Evolutionary conservation across 2,797 vertebrate genomes (phyloP).

Genomic region (Octomys mimax): DNA sequence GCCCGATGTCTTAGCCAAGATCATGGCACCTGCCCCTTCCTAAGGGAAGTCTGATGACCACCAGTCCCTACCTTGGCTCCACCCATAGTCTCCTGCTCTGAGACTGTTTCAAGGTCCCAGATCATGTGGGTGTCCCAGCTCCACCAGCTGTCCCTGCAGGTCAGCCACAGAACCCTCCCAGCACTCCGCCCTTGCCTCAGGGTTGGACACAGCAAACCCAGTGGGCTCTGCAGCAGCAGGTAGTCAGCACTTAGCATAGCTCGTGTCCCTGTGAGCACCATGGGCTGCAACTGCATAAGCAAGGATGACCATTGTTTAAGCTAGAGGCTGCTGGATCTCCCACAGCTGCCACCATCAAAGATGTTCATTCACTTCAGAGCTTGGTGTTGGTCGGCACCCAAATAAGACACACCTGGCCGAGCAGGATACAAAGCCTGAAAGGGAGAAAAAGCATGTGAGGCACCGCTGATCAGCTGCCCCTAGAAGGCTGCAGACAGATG

Average conservation of each 20-base stretch:
- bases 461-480: too few species aligned
- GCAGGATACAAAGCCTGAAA: neutral
- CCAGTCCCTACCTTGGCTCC: neutral
- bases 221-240: neutral
- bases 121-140: neutral
- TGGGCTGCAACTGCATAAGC: neutral
- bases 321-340: neutral
- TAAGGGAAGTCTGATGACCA: neutral
- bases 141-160: neutral
- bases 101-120: neutral
- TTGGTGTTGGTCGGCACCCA: neutral
- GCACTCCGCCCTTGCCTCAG: accelerated
- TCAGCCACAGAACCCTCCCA: neutral
- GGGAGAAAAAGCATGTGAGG: neutral
- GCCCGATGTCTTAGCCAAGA: neutral
- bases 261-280: neutral
- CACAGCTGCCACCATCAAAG: neutral
- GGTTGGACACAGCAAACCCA: neutral
- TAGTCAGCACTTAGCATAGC: neutral
- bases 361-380: neutral
- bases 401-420: neutral
- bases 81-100: neutral
- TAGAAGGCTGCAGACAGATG: neutral
- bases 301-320: neutral
- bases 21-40: neutral